These are phyloP conservation scores for Saturnia pavonia DNA, from an alignment of 2,888 invertebrate species.

Conservation along the genomic window DNA sequence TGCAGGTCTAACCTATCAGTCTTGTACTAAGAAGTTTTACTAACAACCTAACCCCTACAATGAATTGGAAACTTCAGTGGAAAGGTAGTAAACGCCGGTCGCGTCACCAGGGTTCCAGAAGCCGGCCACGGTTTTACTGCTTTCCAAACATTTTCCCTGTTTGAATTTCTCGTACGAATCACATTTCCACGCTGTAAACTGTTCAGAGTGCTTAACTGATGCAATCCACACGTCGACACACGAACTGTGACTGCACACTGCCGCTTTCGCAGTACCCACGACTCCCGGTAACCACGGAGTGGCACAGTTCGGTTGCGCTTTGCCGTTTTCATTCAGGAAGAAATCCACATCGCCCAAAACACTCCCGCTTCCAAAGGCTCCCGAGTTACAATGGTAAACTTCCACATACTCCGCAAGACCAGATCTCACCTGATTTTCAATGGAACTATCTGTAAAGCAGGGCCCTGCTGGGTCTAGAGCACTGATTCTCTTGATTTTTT, in stretches of 20 bases:
- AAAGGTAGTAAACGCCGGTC: slow-evolving; percentile 66
- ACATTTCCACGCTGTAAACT: slow-evolving; percentile 63
- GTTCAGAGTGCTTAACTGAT: slow-evolving; percentile 54
- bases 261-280: slow-evolving; percentile 63
- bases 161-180: slow-evolving; percentile 60
- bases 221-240: slow-evolving; percentile 65
- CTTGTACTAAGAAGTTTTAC: too few species aligned
- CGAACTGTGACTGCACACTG: slow-evolving; percentile 66
- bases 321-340: slow-evolving; percentile 82
- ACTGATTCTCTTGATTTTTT: slow-evolving; percentile 61
- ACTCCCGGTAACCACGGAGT: slow-evolving; percentile 61
- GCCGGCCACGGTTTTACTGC: slow-evolving; percentile 58
- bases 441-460: slow-evolving; percentile 63
- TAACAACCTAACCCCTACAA: too few species aligned
- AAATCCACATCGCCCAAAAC: slow-evolving; percentile 82
- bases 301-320: slow-evolving; percentile 79
- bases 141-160: slow-evolving; percentile 49
- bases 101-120: slow-evolving; percentile 68
- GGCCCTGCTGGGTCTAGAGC: slow-evolving; percentile 75
- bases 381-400: slow-evolving; percentile 83
- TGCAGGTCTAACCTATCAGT: too few species aligned
- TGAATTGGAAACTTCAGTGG: slow-evolving; percentile 38
- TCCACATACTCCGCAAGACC: slow-evolving; percentile 83
- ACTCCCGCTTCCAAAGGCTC: slow-evolving; percentile 72
- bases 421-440: slow-evolving; percentile 72